phyloP scores from a whole-genome alignment of 2,888 invertebrate species.

The Drosophila conformis region DNA sequence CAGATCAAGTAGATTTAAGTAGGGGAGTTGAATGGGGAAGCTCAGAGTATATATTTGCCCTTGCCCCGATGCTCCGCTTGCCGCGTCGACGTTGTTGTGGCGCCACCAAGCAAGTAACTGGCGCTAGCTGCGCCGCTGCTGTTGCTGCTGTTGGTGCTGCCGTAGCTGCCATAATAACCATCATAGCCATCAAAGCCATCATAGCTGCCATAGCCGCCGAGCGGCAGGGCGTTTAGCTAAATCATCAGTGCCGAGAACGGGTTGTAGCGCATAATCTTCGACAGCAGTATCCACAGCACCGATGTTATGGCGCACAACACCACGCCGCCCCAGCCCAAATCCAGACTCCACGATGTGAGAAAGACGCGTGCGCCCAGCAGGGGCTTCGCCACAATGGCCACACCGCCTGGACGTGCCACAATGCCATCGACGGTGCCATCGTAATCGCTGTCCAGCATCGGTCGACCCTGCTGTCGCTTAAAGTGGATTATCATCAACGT shows the following conservation, averaged over 20 bases:
- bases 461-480: slow-evolving; percentile 91
- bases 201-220: slow-evolving; percentile 63
- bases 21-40: slow-evolving; percentile 9
- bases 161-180: slow-evolving; percentile 64
- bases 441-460: slow-evolving; percentile 87
- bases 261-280: slow-evolving; percentile 95
- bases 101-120: slow-evolving; percentile 62
- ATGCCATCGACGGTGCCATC: slow-evolving; percentile 91
- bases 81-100: slow-evolving; percentile 70
- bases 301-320: slow-evolving; percentile 93
- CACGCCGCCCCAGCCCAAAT: slow-evolving; percentile 94
- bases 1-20: slow-evolving; percentile 2
- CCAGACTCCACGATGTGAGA: slow-evolving; percentile 92
- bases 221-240: slow-evolving; percentile 84
- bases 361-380: slow-evolving; percentile 90
- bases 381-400: slow-evolving; percentile 86
- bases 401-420: slow-evolving; percentile 86
- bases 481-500: slow-evolving; percentile 96
- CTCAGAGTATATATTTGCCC: slow-evolving; percentile 71
- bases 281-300: slow-evolving; percentile 93
- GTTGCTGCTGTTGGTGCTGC: slow-evolving; percentile 66
- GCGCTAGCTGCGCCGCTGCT: slow-evolving; percentile 67
- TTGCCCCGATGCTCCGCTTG: slow-evolving; percentile 72
- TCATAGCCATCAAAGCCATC: slow-evolving; percentile 54
- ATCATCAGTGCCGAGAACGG: slow-evolving; percentile 91